Percentiles rank a stretch among this genome's conserved stretches.
Conservation (phyloP, 2,888 invertebrate genomes). For the Eulithis prunata region DNA sequence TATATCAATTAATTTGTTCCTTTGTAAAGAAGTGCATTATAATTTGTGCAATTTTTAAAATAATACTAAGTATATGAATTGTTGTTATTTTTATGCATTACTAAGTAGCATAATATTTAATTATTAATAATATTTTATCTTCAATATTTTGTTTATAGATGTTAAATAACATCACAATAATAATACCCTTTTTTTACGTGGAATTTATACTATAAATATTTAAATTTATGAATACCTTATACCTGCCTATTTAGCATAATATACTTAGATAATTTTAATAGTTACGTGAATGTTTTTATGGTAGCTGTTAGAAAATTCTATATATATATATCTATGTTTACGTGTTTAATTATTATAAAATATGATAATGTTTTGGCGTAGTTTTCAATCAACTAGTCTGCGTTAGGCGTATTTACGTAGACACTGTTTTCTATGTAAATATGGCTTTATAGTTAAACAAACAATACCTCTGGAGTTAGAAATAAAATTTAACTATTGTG, state of each 20-base stretch:
- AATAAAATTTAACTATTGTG: slow-evolving; percentile 43
- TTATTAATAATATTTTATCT: slow-evolving; percentile 3
- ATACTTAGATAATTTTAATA: slow-evolving; percentile 20
- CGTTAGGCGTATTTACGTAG: slow-evolving; percentile 46
- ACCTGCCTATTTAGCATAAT: slow-evolving; percentile 33
- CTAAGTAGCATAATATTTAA: slow-evolving; percentile 16
- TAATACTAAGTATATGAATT: slow-evolving; percentile 4
- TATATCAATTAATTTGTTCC: slow-evolving; percentile 27
- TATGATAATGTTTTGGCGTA: slow-evolving; percentile 41
- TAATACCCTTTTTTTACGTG: not conserved
- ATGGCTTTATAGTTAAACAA: slow-evolving; percentile 37
- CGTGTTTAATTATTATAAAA: slow-evolving; percentile 11
- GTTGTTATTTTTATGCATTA: slow-evolving; percentile 19
- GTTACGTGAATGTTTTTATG: slow-evolving; percentile 46
- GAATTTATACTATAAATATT: slow-evolving; percentile 8
- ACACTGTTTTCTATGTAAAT: slow-evolving; percentile 16
- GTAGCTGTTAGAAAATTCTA: slow-evolving; percentile 60
- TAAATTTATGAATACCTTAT: slow-evolving; percentile 4
- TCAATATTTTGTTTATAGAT: not conserved
- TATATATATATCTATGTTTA: slow-evolving; percentile 45
- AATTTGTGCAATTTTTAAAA: slow-evolving; percentile 26
- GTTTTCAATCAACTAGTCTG: slow-evolving; percentile 77
- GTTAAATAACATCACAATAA: slow-evolving; percentile 4
- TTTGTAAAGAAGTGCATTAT: slow-evolving; percentile 33
- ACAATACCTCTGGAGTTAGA: slow-evolving; percentile 71